Base-by-base conservation (phyloP, 2,797 vertebrate genomes). In the Cryptoprocta ferox region DNA sequence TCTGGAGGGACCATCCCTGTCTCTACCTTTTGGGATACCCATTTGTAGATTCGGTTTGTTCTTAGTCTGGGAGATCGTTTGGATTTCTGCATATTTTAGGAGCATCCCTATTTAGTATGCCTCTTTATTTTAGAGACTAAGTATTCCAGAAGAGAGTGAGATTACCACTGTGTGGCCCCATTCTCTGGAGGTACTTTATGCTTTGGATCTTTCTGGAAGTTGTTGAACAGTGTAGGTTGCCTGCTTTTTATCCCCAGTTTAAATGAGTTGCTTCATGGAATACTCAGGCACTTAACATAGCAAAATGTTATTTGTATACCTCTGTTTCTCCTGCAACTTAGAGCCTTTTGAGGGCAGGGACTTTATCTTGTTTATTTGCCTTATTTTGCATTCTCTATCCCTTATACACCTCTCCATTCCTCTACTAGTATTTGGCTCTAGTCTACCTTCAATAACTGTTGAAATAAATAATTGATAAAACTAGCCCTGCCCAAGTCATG, bases 21-120 rank as follows among this genome's bases (percentile, higher is more conserved):
- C n/a, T 32, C 11, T 48, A 95, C 35, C 95, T 96, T 83, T 14
- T 89, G 99, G 99, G 63, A 16, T 70, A 73, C 13, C 37, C 12
- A 1, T 32, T 39, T 73, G 11, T 30, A 48, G 39, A 59, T 19
- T 35, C 53, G 35, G 12, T 65, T 65, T 63, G 13, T 86, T 89
- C 39, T 88, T 50, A 39, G 10, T 73, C 45, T 81, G 56, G 71
- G 48, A 70, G 15, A 76, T 32, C 11, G 28, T 56, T 88, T 73
- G 24, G 35, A 61, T 86, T 89, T 80, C 50, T 89, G 45, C 26
- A 11, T 68, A 6, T 92, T 89, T 91, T 39, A 71, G 80, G 18
- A 87, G 26, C 15, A n/a, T n/a, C 48, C 48, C 32, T 4, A 4
- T 79, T 86, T 70, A 42, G 18, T 83, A 79, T 91, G 45, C 50